Evolutionary conservation across 2,113 vertebrate species (phyloP).

Genomic region (Triplophysa tibetana): DNA sequence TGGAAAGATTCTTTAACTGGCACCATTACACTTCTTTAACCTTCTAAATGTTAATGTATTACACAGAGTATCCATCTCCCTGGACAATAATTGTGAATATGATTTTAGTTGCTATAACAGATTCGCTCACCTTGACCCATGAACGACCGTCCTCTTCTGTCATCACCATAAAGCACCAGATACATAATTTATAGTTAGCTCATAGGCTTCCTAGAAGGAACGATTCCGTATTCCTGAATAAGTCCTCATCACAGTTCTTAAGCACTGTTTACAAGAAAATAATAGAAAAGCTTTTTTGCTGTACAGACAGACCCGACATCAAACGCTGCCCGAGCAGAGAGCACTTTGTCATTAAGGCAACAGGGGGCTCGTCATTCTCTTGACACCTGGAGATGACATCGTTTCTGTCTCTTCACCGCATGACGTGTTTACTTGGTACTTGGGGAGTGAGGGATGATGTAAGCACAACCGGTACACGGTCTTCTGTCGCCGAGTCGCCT

Average conservation of each 20-base stretch:
- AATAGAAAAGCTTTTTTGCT: conserved; percentile 37
- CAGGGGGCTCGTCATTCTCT: conserved; percentile 30
- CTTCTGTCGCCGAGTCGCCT: not conserved
- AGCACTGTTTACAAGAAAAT: conserved; percentile 2
- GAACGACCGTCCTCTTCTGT: not conserved
- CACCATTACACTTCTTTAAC: too few relatives aligned
- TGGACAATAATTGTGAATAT: not conserved
- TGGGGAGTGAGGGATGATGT: conserved; percentile 31
- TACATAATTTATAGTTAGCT: not conserved
- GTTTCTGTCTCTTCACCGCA: conserved; percentile 20
- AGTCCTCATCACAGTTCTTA: conserved; percentile 41
- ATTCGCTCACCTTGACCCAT: conserved; percentile 1
- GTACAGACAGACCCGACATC: conserved; percentile 12
- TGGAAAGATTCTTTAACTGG: too few relatives aligned
- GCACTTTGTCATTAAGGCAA: conserved; percentile 31
- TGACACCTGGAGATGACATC: conserved; percentile 43
- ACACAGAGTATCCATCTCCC: too few relatives aligned
- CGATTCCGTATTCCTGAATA: conserved; percentile 44
- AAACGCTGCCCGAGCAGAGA: conserved; percentile 31
- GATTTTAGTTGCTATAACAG: not conserved
- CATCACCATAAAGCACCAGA: not conserved
- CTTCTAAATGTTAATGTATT: too few relatives aligned
- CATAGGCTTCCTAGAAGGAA: not conserved
- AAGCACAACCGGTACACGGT: conserved; percentile 32
- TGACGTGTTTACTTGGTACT: conserved; percentile 8